These are phyloP conservation scores for Umimayanthus kanabou DNA, from an alignment of 92 coral and sea anemone genomes.

Conservation along the genomic window DNA sequence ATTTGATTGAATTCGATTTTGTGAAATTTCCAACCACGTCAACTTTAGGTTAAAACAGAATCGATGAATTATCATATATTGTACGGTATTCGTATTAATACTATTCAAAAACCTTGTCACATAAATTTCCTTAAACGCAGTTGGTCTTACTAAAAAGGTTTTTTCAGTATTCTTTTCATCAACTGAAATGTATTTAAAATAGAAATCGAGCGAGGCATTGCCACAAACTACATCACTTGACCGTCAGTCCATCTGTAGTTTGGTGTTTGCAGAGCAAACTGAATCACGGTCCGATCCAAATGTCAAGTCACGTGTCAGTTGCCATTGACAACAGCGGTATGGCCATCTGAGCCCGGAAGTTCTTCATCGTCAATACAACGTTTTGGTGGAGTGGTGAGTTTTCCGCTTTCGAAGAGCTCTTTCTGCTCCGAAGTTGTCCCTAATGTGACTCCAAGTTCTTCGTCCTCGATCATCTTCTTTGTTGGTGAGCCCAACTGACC, in stretches of 20 bases:
- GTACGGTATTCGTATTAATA: background rate
- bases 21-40: background rate
- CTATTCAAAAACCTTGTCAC: background rate
- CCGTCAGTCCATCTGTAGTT: too few species aligned
- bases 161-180: background rate
- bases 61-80: background rate
- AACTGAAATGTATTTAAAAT: background rate
- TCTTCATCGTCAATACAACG: slow-evolving; percentile 21
- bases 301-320: slow-evolving; percentile 8
- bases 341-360: slow-evolving; percentile 2
- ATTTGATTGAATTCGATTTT: background rate
- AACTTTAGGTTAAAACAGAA: background rate
- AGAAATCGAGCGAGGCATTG: background rate
- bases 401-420: slow-evolving; percentile 16
- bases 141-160: background rate
- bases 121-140: slow-evolving; percentile 1
- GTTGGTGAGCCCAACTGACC: slow-evolving; percentile 3
- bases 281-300: background rate
- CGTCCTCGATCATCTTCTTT: slow-evolving; percentile 30
- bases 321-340: slow-evolving; percentile 35
- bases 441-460: background rate
- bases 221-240: too few species aligned
- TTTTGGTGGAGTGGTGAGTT: background rate
- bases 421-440: slow-evolving; percentile 8
- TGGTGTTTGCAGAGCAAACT: background rate